Evolutionary conservation across 2,113 vertebrate species (phyloP), one percentile per base, ranked within the genome.

Genomic region (Gambusia holbrooki): DNA sequence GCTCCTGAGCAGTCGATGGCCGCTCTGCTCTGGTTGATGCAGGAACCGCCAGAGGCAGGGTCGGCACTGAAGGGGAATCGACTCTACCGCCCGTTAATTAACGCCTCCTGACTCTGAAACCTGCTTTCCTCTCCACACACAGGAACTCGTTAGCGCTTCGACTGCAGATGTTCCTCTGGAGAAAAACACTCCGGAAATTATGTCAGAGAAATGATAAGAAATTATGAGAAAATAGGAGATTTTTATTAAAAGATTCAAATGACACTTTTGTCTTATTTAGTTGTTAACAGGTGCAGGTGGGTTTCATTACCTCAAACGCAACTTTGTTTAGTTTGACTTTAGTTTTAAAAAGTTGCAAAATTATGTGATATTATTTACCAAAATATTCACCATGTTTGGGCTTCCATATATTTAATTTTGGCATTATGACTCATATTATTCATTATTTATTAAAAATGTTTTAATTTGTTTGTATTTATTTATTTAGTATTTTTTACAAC

Each of bases 81-180:
- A 95, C 92, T 74, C 66, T 67, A 84, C 77, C 73, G 62, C 67
- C 74, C 69, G 89, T 90, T 93, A 94, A 94, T 95, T 94, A 95
- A 67, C 81, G 90, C 79, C 79, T 73, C 77, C 78, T 90, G 85
- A 80, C 54, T 51, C 76, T 33, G 29, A 2, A 62, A 66, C 62
- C 77, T 17, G 13, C 32, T 69, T 73, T 70, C 62, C 40, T 79
- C 42, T 79, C 74, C 66, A 60, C 51, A 66, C 74, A 76, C 1
- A 3, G 22, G 19, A 65, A 35, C 25, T 12, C 29, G 9, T n/a
- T 37, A 17, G 25, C 27, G 8, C 5, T 65, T 35, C 13, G 14
- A 66, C 8, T 10, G 9, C 17, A 9, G 17, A n/a, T 58, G 25
- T n/a, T 58, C 25, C 51, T 58, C 51, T 48, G 45, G 45, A 17